Percentiles rank a stretch among this genome's conserved stretches.
Evolutionary conservation across 2,888 invertebrate genomes (phyloP).

Genomic region (Carcina quercana): DNA sequence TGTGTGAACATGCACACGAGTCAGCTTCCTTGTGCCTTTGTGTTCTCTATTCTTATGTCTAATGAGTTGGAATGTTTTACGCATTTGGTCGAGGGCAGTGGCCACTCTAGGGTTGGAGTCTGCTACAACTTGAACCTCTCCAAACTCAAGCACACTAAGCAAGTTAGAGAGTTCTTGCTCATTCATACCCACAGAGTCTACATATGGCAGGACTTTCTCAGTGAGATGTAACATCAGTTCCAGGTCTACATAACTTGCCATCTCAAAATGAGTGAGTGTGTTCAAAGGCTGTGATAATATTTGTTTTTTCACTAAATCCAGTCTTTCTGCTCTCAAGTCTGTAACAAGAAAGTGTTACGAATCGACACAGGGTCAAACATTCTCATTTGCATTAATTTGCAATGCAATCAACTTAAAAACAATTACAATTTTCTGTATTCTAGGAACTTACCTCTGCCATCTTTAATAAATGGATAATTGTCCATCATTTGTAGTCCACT

Average conservation of each 20-base stretch:
- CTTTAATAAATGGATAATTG: constrained; percentile 81
- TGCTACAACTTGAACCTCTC: constrained; percentile 81
- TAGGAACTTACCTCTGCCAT: constrained; percentile 36
- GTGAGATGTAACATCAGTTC: constrained; percentile 78
- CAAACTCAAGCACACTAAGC: constrained; percentile 79
- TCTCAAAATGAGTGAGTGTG: constrained; percentile 87
- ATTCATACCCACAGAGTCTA: constrained; percentile 91
- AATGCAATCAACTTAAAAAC: no score
- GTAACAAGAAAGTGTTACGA: no score
- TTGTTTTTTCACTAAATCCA: constrained; percentile 79
- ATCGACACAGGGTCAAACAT: no score
- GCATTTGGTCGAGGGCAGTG: constrained; percentile 86
- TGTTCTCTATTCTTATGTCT: constrained; percentile 52
- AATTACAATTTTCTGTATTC: no score
- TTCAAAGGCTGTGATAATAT: constrained; percentile 73
- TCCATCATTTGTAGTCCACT: constrained; percentile 94
- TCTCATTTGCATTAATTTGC: no score
- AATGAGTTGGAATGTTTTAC: constrained; percentile 76
- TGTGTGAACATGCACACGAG: constrained; percentile 89
- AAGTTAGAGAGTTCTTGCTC: constrained; percentile 90
- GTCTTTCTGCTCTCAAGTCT: constrained; percentile 78
- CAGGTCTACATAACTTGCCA: constrained; percentile 89
- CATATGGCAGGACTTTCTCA: constrained; percentile 79
- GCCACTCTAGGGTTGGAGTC: constrained; percentile 88
- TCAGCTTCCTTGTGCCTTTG: constrained; percentile 72